These are phyloP conservation scores for Ericerus pela DNA, from an alignment of 1,140 invertebrate species.

Conservation along the genomic window DNA sequence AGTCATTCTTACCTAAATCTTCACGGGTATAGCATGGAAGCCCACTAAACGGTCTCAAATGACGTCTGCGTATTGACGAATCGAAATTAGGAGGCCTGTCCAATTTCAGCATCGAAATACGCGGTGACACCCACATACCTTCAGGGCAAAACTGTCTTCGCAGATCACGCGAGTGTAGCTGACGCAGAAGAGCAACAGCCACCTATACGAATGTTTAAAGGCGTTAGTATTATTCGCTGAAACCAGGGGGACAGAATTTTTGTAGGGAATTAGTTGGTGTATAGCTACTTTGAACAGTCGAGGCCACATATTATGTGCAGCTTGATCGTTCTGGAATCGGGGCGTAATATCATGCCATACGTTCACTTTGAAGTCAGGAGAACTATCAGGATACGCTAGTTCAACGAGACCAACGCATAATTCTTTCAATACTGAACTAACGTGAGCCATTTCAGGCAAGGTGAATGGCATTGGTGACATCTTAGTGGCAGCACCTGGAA, in stretches of 20 bases:
- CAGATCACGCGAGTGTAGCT: constrained; percentile 67
- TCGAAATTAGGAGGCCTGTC: constrained; percentile 46
- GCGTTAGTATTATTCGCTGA: background rate
- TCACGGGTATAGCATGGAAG: constrained; percentile 43
- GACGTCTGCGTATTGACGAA: constrained; percentile 34
- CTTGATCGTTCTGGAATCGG: constrained; percentile 8
- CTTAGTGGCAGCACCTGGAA: constrained; percentile 5
- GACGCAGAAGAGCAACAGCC: constrained; percentile 54
- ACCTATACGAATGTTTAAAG: constrained; percentile 32
- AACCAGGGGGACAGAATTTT: background rate
- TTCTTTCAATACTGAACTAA: constrained; percentile 55
- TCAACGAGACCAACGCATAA: constrained; percentile 79
- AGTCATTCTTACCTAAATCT: constrained; percentile 33
- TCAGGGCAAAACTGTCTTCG: constrained; percentile 58
- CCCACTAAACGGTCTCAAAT: constrained; percentile 46
- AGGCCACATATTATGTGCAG: constrained; percentile 34
- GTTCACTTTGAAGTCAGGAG: constrained; percentile 32
- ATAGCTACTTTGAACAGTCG: constrained; percentile 43
- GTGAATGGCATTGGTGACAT: constrained; percentile 40
- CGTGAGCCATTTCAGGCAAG: constrained; percentile 42
- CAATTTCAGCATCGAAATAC: constrained; percentile 37
- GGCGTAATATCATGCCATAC: constrained; percentile 22
- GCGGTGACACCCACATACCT: constrained; percentile 58
- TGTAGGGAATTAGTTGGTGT: constrained; percentile 18
- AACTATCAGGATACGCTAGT: constrained; percentile 70